Base-by-base conservation (phyloP, 30 jellyfish, hydroid and myxozoan species). In the Phacellophora camtschatica region DNA sequence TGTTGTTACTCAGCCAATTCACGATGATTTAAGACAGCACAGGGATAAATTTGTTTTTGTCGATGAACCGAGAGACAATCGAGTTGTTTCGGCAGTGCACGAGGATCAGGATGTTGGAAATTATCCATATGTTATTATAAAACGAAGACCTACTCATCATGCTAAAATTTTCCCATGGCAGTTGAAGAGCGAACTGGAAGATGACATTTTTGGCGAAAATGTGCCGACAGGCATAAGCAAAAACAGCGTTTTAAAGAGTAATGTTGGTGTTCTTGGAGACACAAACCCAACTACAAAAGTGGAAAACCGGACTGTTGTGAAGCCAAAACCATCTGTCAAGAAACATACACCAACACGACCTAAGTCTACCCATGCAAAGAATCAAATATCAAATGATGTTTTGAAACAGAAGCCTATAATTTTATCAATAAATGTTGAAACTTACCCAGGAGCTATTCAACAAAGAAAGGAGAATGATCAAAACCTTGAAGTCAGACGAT, bases 11-110 rank as follows among this genome's bases (percentile, higher is more conserved):
- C 36, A 65, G 30, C 85, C 98, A 5, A 77, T 84, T 33, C 98
- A 90, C 53, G 96, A 90, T 16, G 98, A 84, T 34, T 48, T 75
- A 12, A 30, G 86, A 7, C 92, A 77, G 5, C 95, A 90, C 46
- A 73, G 83, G 65, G 97, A 90, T 23, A 66, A 76, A 42, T 85
- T 73, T 28, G 81, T 64, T 16, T 57, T 87, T 28, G 36, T 72
- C 31, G 86, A 87, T 22, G 45, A 78, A 23, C 82, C 82, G 66
- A 77, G 48, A 36, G 68, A 69, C 23, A 58, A 36, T 37, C 70
- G 65, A 6, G 73, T 54, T 37, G 27, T 87, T 27, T 22, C 74
- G 15, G 71, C 84, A 0, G 56, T 87, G 0, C 93, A 77, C 71
- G 94, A 77, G 66, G 96, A 77, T 71, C 79, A 69, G 37, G 42